Conservation (phyloP, 2,797 vertebrate species). For the Hippopotamyrus pictus region DNA sequence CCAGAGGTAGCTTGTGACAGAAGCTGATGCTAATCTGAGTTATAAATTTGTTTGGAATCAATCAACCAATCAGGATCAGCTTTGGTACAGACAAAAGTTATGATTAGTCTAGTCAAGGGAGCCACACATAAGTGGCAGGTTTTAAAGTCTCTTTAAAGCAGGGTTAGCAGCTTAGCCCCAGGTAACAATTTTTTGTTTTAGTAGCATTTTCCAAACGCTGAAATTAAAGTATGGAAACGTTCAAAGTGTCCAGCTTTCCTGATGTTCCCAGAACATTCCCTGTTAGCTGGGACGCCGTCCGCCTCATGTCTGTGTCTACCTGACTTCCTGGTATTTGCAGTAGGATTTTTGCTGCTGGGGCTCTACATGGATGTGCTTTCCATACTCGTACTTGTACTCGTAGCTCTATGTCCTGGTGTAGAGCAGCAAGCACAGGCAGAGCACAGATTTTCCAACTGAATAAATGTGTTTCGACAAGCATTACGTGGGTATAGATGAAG, state of each 20-base stretch:
- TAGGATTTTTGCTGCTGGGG: not conserved
- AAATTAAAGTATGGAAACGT: not conserved
- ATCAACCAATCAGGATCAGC: not conserved
- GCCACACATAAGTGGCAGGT: not conserved
- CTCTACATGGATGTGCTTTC: not conserved
- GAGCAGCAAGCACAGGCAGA: not conserved
- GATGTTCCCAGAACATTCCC: not conserved
- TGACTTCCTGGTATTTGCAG: not conserved
- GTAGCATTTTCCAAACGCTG: not conserved
- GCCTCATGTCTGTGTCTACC: not conserved
- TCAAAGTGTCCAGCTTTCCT: not conserved
- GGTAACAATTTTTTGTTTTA: not conserved
- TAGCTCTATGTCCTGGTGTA: not conserved
- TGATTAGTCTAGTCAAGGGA: not conserved
- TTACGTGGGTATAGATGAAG: not conserved
- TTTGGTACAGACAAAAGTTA: not conserved
- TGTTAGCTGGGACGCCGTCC: not conserved
- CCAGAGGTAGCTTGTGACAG: conserved; percentile 67
- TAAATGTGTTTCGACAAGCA: not conserved
- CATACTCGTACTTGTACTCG: not conserved
- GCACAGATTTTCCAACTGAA: not conserved
- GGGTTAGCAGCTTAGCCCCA: not conserved
- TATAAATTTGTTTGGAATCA: not conserved
- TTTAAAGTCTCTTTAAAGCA: not conserved
- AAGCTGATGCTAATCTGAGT: not conserved